A percentile compares a stretch with the other conserved stretches of the same genome.
Evolutionary conservation across 2,888 invertebrate genomes (phyloP).

Genomic region (Protonemura montana): DNA sequence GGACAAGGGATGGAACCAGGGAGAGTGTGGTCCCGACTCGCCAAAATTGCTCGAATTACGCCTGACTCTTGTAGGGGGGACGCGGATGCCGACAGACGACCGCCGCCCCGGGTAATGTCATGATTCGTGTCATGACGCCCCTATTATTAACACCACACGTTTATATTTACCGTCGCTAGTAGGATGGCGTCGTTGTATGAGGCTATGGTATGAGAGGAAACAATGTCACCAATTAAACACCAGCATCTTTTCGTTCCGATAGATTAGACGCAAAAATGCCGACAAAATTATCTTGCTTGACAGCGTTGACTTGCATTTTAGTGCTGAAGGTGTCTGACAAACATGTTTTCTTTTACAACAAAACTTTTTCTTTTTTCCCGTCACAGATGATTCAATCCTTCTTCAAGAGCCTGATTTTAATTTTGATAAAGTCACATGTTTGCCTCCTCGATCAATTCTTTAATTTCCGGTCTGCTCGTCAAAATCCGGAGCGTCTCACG

Average conservation of each 20-base stretch:
- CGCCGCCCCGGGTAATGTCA: background rate
- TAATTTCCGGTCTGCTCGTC: background rate
- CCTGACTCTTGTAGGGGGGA: background rate
- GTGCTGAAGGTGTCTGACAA: too few relatives aligned
- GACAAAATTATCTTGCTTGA: background rate
- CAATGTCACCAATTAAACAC: background rate
- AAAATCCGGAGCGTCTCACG: background rate
- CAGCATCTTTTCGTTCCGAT: background rate
- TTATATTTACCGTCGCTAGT: background rate
- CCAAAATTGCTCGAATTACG: background rate
- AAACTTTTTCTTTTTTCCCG: background rate
- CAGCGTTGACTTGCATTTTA: too few relatives aligned
- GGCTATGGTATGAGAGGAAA: background rate
- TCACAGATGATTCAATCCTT: background rate
- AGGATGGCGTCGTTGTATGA: background rate
- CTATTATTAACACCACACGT: background rate
- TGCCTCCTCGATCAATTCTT: background rate
- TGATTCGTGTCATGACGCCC: background rate
- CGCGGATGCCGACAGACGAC: background rate
- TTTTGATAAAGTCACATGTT: background rate
- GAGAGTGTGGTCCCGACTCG: background rate
- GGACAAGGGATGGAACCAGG: background rate
- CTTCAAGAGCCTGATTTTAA: background rate
- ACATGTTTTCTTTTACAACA: too few relatives aligned
- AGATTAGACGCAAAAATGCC: background rate